Base-by-base conservation (phyloP, 2,888 invertebrate genomes). In the Drosophila vallismaia region DNA sequence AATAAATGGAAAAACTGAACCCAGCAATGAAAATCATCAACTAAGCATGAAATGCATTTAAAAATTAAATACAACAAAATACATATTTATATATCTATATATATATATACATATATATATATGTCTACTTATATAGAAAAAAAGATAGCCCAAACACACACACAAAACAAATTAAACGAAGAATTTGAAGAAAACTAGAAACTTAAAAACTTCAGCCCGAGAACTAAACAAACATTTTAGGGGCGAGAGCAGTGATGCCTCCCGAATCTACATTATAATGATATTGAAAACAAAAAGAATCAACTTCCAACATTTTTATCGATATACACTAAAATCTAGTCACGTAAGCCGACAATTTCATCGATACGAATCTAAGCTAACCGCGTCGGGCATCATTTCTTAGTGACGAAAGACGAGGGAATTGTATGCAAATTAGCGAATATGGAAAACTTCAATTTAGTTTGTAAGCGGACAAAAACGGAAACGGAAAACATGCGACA, bases 41-140 rank as follows among this genome's bases (percentile, higher is more conserved):
- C 77, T 79, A 86, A 76, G 83, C 86, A 86, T 84, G 53, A 81
- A 84, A 86, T 84, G 86, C 86, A 83, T 83, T 83, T 83, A 86
- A 68, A 64, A 56, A 44, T 66, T 69, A 59, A 62, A 66, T 57
- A 74, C 51, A 75, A 59, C 48, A 52, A 63, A 33, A 60, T 51
- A 57, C 29, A 63, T 53, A 62, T 54, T 70, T 63, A 64, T 36
- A 50, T 57, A 63, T 53, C 53, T 49, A 56, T 50, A 66, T 52
- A 63, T 33, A 50, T 57, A 63, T 53, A 51, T 33, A 50, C 54
- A 63, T 53, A 51, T 48, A 56, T 50, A 66, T 52, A 74, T 53
- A 51, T 26, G 56, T 52, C 70, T 64, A 75, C 57, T 29, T 66
- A 73, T 74, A 58, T 70, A 55, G 69, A 38, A 26, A 26, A 68